A percentile compares a stretch with the other conserved stretches of the same genome.
These are phyloP conservation scores for Cryptocephalus moraei DNA, from an alignment of 2,888 invertebrate genomes.

Conservation along the genomic window DNA sequence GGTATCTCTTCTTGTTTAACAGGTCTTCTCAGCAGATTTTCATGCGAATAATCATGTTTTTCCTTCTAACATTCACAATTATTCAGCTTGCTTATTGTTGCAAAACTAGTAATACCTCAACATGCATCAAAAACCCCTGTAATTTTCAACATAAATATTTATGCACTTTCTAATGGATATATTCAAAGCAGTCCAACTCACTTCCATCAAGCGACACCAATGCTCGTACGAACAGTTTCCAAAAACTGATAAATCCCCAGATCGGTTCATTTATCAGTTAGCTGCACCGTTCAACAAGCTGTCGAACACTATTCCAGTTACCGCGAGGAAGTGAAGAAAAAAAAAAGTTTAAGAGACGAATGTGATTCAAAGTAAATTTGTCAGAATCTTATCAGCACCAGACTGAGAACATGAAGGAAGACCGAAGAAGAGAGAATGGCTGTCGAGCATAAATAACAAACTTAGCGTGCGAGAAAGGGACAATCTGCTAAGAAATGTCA, in stretches of 20 bases:
- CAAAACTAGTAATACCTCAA: too few relatives aligned
- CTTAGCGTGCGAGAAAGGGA: constrained; percentile 8
- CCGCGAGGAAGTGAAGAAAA: not conserved
- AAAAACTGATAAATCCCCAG: too few relatives aligned
- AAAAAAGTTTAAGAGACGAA: not conserved
- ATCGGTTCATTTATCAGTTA: too few relatives aligned
- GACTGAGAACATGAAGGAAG: constrained; percentile 15
- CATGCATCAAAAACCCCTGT: not conserved
- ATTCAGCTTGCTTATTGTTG: too few relatives aligned
- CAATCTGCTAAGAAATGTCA: not conserved
- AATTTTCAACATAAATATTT: not conserved
- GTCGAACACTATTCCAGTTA: not conserved
- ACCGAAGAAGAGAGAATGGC: constrained; percentile 17
- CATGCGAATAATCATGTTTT: too few relatives aligned
- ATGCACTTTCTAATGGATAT: not conserved
- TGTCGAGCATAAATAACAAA: constrained; percentile 20
- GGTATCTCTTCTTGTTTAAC: too few relatives aligned
- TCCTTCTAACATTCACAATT: too few relatives aligned
- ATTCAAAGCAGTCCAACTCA: not conserved
- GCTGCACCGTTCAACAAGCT: too few relatives aligned
- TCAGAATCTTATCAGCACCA: constrained; percentile 19
- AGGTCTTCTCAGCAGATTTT: too few relatives aligned
- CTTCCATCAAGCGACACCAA: not conserved
- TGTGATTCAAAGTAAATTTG: constrained; percentile 18
- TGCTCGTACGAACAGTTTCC: too few relatives aligned